Conservation (phyloP, 2,888 invertebrate species). For the Lycia hirtaria region DNA sequence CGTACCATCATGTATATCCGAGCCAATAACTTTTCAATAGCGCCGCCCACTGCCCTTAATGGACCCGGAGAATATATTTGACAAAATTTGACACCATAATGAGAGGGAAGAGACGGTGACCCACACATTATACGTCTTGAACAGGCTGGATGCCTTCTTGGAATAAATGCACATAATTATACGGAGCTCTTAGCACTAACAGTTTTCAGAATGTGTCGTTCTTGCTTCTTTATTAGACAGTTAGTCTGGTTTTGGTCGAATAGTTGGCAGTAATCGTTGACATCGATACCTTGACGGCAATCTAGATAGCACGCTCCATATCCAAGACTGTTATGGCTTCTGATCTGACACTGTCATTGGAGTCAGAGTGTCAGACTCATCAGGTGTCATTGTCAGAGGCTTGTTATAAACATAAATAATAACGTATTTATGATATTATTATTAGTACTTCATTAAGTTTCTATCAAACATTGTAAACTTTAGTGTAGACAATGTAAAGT, state of each 20-base stretch:
- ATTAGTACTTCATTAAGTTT: too few species aligned
- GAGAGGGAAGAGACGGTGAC: constrained; percentile 51
- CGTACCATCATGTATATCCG: constrained; percentile 38
- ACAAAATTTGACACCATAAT: constrained; percentile 79
- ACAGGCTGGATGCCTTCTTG: constrained; percentile 30
- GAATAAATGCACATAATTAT: constrained; percentile 30
- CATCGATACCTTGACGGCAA: constrained; percentile 12
- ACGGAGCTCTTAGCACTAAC: constrained; percentile 5
- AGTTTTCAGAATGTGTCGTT: constrained; percentile 18
- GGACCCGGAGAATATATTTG: constrained; percentile 68
- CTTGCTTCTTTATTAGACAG: constrained; percentile 11
- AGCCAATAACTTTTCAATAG: constrained; percentile 59
- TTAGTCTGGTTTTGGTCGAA: constrained; percentile 3
- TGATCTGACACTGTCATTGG: background rate
- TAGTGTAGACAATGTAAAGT: too few species aligned
- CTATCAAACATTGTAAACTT: too few species aligned
- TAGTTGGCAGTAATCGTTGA: constrained; percentile 2
- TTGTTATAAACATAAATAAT: too few species aligned
- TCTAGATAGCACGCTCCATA: background rate
- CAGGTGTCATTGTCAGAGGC: too few species aligned
- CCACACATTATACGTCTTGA: constrained; percentile 39
- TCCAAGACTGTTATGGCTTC: background rate
- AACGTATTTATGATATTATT: too few species aligned
- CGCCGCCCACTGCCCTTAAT: constrained; percentile 72
- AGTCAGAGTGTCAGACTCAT: too few species aligned